A percentile compares a stretch with the other conserved stretches of the same genome.
phyloP scores from a whole-genome alignment of 2,797 vertebrate species.

The Triplophysa yarkandensis region DNA sequence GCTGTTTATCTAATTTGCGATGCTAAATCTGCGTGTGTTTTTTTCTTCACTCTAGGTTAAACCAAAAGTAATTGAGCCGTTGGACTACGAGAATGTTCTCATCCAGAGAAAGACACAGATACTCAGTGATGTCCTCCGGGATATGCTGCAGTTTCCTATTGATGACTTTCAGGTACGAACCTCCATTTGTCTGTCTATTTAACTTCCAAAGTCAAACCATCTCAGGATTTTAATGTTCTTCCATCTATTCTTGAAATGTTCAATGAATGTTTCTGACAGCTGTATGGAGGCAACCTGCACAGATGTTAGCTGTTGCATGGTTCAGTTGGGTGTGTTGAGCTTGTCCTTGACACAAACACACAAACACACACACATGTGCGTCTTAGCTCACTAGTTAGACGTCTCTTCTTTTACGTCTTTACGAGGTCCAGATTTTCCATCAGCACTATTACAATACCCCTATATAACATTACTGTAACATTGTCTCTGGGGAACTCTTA shows the following conservation, averaged over 20 bases:
- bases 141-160: slow-evolving; percentile 94
- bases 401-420: slow-evolving; percentile 14
- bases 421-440: neutral
- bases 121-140: slow-evolving; percentile 88
- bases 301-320: slow-evolving; percentile 18
- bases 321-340: slow-evolving; percentile 12
- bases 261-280: neutral
- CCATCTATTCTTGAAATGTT: neutral
- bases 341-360: neutral
- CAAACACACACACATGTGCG: neutral
- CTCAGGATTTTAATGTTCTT: neutral
- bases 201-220: neutral
- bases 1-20: neutral
- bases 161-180: slow-evolving; percentile 92
- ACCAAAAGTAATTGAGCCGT: slow-evolving; percentile 92
- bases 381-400: slow-evolving; percentile 1
- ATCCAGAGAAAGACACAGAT: slow-evolving; percentile 96
- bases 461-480: slow-evolving; percentile 15
- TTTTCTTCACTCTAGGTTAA: slow-evolving; percentile 81
- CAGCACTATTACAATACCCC: slow-evolving; percentile 9
- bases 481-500: slow-evolving; percentile 23
- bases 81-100: slow-evolving; percentile 95
- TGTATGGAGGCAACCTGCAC: slow-evolving; percentile 15
- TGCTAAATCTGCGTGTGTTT: slow-evolving; percentile 24
- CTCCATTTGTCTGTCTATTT: neutral